Conservation (phyloP, 2,113 vertebrate genomes). For the Suncus etruscus region DNA sequence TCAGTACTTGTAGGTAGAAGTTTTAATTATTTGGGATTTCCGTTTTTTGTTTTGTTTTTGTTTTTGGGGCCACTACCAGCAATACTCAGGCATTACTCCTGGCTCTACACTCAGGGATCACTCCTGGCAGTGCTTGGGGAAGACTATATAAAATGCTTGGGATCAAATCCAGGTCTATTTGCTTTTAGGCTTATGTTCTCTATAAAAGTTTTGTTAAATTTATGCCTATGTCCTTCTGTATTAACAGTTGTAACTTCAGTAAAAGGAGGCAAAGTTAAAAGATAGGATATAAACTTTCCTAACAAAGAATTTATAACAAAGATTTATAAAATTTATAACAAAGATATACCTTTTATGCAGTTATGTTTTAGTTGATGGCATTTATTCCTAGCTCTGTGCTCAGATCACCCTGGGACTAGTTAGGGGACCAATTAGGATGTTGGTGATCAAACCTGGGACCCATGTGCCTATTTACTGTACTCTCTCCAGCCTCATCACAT, state of each 20-base stretch:
- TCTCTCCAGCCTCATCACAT: no score
- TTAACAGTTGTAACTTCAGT: slow-evolving; percentile 28
- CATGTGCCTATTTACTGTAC: no score
- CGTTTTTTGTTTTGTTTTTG: neutral
- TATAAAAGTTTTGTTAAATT: slow-evolving; percentile 57
- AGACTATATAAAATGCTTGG: no score
- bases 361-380: slow-evolving; percentile 18
- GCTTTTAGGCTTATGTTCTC: neutral
- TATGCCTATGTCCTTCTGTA: neutral
- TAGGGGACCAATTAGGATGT: no score
- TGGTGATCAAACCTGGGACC: no score
- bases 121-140: no score
- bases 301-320: neutral
- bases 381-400: neutral
- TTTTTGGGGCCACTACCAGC: no score
- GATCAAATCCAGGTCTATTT: no score
- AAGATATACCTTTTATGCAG: slow-evolving; percentile 40
- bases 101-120: no score
- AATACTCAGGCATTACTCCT: no score
- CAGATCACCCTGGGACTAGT: no score
- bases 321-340: no score
- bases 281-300: neutral
- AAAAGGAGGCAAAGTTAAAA: slow-evolving; percentile 13
- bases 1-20: slow-evolving; percentile 45
- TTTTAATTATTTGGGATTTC: neutral